phyloP scores from a whole-genome alignment of 2,888 invertebrate genomes.

The Pyrrhia umbra region DNA sequence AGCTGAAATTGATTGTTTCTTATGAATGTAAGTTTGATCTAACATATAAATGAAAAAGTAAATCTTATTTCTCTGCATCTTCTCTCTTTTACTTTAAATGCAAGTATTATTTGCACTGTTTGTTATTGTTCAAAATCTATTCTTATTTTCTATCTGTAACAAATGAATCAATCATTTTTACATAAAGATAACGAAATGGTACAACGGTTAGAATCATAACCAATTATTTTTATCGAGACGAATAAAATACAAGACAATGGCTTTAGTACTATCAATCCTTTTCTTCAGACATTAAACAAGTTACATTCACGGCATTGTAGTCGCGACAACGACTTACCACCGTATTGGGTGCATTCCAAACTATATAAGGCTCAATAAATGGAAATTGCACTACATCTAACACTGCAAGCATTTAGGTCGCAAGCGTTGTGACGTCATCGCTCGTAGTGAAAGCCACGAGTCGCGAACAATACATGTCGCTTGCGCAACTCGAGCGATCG shows the following conservation, averaged over 20 bases:
- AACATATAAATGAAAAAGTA: too few relatives aligned
- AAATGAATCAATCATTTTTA: too few relatives aligned
- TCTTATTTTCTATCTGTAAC: too few relatives aligned
- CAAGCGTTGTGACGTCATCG: conserved; percentile 81
- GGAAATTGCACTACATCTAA: conserved; percentile 83
- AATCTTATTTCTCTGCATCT: too few relatives aligned
- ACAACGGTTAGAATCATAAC: too few relatives aligned
- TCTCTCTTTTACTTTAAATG: too few relatives aligned
- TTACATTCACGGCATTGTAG: conserved; percentile 61
- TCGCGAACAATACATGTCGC: conserved; percentile 86
- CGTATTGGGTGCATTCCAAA: conserved; percentile 70
- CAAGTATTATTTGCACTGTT: too few relatives aligned
- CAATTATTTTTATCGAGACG: too few relatives aligned
- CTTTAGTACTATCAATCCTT: conserved; percentile 39
- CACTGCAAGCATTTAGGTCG: conserved; percentile 83
- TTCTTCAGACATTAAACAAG: conserved; percentile 62
- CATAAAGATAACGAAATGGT: too few relatives aligned
- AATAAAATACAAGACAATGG: conserved; percentile 31
- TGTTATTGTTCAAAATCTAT: too few relatives aligned
- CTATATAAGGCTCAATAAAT: conserved; percentile 78
- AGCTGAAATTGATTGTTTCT: too few relatives aligned
- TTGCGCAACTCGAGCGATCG: conserved; percentile 86
- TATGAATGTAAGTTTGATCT: too few relatives aligned
- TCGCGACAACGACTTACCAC: conserved; percentile 67
- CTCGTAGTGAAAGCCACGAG: conserved; percentile 83